Evolutionary conservation across 2,888 invertebrate species (phyloP).

Genomic region (Drosophila longiperda): DNA sequence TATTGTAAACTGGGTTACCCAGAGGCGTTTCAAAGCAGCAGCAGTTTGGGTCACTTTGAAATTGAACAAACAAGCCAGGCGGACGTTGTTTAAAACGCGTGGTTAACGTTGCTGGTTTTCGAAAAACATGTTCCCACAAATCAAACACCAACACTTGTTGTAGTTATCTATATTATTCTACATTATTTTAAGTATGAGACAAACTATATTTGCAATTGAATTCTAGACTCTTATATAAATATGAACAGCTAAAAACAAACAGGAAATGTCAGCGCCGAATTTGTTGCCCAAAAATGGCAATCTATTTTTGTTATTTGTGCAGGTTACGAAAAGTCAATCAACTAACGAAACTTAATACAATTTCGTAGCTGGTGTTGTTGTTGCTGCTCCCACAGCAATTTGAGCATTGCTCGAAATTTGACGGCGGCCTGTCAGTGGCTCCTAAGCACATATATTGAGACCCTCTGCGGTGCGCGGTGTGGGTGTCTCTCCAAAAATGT

Average conservation of each 20-base stretch:
- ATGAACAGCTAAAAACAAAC: constrained; percentile 45
- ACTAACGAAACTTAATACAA: constrained; percentile 78
- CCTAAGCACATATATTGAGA: constrained; percentile 30
- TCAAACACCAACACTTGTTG: constrained; percentile 48
- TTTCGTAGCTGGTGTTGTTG: constrained; percentile 49
- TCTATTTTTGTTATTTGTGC: constrained; percentile 46
- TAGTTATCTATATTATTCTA: constrained; percentile 11
- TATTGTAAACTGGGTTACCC: constrained; percentile 64
- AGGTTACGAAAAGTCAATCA: constrained; percentile 72
- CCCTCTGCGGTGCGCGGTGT: constrained; percentile 38
- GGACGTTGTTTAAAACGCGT: constrained; percentile 14
- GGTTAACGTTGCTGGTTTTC: constrained; percentile 22
- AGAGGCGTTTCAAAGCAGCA: constrained; percentile 47
- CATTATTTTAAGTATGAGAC: constrained; percentile 17
- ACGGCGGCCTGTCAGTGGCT: constrained; percentile 73
- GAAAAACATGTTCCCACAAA: constrained; percentile 33
- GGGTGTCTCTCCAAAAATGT: constrained; percentile 40
- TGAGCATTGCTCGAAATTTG: constrained; percentile 71
- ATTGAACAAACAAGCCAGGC: constrained; percentile 42
- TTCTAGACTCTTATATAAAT: constrained; percentile 57
- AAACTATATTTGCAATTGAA: constrained; percentile 50
- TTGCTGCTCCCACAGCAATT: constrained; percentile 58
- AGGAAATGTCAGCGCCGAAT: constrained; percentile 61
- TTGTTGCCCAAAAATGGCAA: constrained; percentile 74
- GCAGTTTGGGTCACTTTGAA: constrained; percentile 42